Conservation (phyloP, 2,797 vertebrate genomes). For the Nannoperca obscura region DNA sequence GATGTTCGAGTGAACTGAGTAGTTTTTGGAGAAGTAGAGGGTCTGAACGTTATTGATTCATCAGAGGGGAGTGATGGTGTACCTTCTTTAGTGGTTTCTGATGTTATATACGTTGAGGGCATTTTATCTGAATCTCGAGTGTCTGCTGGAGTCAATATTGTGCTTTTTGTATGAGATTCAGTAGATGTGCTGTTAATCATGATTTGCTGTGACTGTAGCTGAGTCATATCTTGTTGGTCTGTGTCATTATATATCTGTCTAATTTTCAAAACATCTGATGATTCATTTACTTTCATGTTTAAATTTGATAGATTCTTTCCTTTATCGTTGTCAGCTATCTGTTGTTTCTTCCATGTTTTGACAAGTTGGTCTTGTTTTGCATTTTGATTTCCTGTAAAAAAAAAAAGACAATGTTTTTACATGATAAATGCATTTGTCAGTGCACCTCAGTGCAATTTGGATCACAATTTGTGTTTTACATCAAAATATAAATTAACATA, state of each 20-base stretch:
- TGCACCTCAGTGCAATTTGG: neutral
- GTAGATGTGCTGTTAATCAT: neutral
- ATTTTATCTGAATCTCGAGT: no score
- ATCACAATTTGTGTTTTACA: neutral
- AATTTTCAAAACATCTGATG: accelerated
- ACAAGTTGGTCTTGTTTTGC: neutral
- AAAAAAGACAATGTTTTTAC: neutral
- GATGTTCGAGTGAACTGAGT: no score
- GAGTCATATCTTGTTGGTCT: neutral
- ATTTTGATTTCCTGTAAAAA: constrained; percentile 42
- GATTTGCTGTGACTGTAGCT: accelerated
- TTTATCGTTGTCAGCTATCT: accelerated
- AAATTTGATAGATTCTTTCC: neutral
- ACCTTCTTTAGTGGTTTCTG: neutral
- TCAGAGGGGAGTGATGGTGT: neutral
- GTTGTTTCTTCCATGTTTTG: neutral
- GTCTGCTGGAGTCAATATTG: neutral
- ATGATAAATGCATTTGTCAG: neutral
- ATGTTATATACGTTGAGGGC: accelerated
- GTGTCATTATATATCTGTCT: neutral
- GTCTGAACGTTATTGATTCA: neutral
- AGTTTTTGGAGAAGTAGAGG: no score
- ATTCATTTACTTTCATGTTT: neutral
- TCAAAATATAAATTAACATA: neutral
- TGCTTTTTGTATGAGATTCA: neutral